Conservation (phyloP, 2,113 vertebrate species). For the Neogobius melanostomus region DNA sequence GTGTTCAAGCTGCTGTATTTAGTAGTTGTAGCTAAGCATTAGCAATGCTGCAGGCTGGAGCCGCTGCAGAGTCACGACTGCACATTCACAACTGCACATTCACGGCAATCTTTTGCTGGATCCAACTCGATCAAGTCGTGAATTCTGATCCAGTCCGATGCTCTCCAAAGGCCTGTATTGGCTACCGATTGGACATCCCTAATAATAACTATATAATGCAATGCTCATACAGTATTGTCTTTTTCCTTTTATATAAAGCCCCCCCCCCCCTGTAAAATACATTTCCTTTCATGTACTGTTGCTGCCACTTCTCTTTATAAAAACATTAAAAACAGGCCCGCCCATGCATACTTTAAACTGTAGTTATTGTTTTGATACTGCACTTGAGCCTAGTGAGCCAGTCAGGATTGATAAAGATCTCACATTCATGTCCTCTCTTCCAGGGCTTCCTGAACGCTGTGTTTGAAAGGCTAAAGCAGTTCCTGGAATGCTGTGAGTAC, state of each 20-base stretch:
- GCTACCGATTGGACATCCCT: too few relatives aligned
- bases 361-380: conserved; percentile 30
- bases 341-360: neutral
- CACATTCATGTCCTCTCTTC: conserved; percentile 45
- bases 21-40: too few relatives aligned
- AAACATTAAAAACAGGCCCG: conserved; percentile 20
- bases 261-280: conserved; percentile 34
- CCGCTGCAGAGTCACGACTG: too few relatives aligned
- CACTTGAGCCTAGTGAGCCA: conserved; percentile 33
- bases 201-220: too few relatives aligned
- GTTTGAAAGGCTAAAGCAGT: conserved; percentile 92
- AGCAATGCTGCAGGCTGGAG: too few relatives aligned
- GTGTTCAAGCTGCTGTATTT: too few relatives aligned
- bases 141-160: too few relatives aligned
- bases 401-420: conserved; percentile 44
- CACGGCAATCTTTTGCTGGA: too few relatives aligned
- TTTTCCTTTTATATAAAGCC: neutral
- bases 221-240: too few relatives aligned
- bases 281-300: conserved; percentile 41
- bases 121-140: too few relatives aligned
- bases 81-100: too few relatives aligned
- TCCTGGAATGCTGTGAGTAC: conserved; percentile 95
- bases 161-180: too few relatives aligned
- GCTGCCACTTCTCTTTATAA: conserved; percentile 41
- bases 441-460: conserved; percentile 91